These are phyloP conservation scores for Drosophila busckii DNA, from an alignment of 1,140 invertebrate species.

Conservation along the genomic window DNA sequence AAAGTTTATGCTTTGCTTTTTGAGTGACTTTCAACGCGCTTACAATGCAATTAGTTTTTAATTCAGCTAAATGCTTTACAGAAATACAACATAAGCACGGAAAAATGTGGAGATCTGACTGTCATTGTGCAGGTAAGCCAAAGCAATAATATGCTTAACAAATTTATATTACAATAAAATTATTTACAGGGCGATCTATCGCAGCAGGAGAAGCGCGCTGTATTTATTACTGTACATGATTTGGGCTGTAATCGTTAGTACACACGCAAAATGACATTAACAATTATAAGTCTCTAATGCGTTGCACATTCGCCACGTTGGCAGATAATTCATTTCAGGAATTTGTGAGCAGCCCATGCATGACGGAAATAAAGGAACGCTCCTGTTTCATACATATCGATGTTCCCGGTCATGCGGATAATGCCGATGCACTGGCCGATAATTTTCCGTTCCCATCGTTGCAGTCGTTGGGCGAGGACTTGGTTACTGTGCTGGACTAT, in stretches of 20 bases:
- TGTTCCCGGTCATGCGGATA: conserved; percentile 92
- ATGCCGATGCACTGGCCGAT: conserved; percentile 84
- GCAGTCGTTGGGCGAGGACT: conserved; percentile 90
- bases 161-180: not conserved
- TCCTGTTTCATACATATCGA: conserved; percentile 94
- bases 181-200: conserved; percentile 85
- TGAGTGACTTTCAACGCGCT: conserved; percentile 18
- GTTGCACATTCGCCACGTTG: not conserved
- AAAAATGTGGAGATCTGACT: conserved; percentile 84
- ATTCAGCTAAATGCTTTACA: conserved; percentile 73
- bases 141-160: not conserved
- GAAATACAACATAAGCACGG: conserved; percentile 86
- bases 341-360: conserved; percentile 88
- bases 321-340: conserved; percentile 87
- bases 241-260: conserved; percentile 93
- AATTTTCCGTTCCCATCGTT: conserved; percentile 89
- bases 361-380: conserved; percentile 90
- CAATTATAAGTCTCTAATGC: not conserved
- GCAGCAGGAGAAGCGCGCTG: conserved; percentile 87
- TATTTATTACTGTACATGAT: conserved; percentile 94
- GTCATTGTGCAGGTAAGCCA: conserved; percentile 84
- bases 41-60: conserved; percentile 34
- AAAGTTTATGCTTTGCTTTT: conserved; percentile 13
- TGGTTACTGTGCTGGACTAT: conserved; percentile 90
- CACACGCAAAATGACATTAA: not conserved